A percentile compares a stretch with the other conserved stretches of the same genome.
phyloP scores from a whole-genome alignment of 2,888 invertebrate species.

The Fragum fragum region DNA sequence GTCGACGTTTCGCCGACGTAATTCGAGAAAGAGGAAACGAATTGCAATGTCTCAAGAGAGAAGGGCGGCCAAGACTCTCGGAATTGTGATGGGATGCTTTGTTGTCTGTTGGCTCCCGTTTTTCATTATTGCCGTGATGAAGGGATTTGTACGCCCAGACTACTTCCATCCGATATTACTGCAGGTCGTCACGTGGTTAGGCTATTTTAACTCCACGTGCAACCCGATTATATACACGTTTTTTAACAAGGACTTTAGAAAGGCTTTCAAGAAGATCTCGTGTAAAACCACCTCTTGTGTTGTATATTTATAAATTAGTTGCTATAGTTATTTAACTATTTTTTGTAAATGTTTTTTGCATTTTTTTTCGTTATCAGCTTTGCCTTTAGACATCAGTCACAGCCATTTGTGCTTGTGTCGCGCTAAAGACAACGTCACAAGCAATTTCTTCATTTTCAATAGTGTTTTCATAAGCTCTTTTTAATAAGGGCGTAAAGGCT shows the following conservation, averaged over 20 bases:
- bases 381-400: no score
- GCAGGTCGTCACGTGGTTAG: constrained; percentile 97
- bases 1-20: constrained; percentile 49
- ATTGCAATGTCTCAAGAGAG: constrained; percentile 81
- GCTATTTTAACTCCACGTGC: constrained; percentile 98
- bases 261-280: constrained; percentile 92
- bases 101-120: constrained; percentile 93
- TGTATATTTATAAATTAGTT: constrained; percentile 26
- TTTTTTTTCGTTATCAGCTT: no score
- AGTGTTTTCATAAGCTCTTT: no score
- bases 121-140: constrained; percentile 96
- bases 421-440: no score
- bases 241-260: constrained; percentile 98
- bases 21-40: constrained; percentile 63
- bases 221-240: constrained; percentile 98
- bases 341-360: no score
- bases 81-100: constrained; percentile 98
- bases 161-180: constrained; percentile 94
- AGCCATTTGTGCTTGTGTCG: no score
- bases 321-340: no score
- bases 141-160: constrained; percentile 93
- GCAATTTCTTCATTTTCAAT: no score
- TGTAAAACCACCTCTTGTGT: constrained; percentile 29
- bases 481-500: no score
- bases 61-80: constrained; percentile 95